Conservation (phyloP, 2,797 vertebrate species). For the Poliocrania exsul region DNA sequence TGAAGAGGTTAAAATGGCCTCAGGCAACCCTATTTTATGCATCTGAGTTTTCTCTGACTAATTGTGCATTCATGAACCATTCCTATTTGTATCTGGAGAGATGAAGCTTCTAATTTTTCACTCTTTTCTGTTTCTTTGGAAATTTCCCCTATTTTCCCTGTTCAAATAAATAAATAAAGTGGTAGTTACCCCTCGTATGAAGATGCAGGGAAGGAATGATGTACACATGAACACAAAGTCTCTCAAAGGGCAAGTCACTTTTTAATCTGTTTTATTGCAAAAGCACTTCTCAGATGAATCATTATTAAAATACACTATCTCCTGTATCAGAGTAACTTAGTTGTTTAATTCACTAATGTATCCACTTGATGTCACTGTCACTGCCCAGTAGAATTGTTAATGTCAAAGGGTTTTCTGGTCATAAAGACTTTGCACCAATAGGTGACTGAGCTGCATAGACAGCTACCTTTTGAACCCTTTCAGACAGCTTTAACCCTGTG, state of each 20-base stretch:
- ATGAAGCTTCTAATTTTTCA: not conserved
- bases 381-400: constrained; percentile 47
- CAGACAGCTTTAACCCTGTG: not conserved
- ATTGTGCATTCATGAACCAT: constrained; percentile 51
- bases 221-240: not conserved
- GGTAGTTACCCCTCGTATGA: not conserved
- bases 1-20: constrained; percentile 56
- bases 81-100: constrained; percentile 15
- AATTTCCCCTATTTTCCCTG: not conserved
- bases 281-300: not conserved
- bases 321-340: not conserved
- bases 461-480: not conserved
- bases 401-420: constrained; percentile 47
- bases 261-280: not conserved
- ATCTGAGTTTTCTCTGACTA: constrained; percentile 44
- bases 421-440: not conserved
- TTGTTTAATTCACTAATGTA: constrained; percentile 60
- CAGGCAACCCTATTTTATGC: constrained; percentile 53
- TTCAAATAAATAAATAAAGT: not conserved
- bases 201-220: not conserved
- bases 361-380: constrained; percentile 74
- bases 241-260: not conserved
- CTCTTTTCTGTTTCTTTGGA: not conserved
- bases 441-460: not conserved
- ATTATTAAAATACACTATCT: constrained; percentile 31